A percentile compares a stretch with the other conserved stretches of the same genome.
phyloP scores from a whole-genome alignment of 2,113 vertebrate species.

The Pongo pygmaeus region DNA sequence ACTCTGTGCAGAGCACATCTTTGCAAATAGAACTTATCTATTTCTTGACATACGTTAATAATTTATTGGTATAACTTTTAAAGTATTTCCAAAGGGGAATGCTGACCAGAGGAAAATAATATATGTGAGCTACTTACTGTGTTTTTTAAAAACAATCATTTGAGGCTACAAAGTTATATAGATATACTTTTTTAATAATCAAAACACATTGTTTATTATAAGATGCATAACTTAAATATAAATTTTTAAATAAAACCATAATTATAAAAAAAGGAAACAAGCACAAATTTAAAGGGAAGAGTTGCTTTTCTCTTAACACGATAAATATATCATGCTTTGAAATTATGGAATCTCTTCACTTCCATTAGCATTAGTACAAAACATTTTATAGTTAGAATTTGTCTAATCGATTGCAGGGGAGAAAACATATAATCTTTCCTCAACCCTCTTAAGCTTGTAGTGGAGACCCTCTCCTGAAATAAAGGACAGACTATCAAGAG shows the following conservation, averaged over 20 bases:
- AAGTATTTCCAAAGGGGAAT: neutral
- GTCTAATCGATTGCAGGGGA: neutral
- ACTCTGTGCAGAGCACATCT: neutral
- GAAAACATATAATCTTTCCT: neutral
- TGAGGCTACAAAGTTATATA: neutral
- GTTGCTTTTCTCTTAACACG: neutral
- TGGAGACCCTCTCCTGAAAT: neutral
- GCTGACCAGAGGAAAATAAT: neutral
- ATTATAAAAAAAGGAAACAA: neutral
- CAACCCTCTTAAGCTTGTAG: neutral
- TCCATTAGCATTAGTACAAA: neutral
- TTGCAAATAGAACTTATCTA: neutral
- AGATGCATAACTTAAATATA: neutral
- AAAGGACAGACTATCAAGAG: neutral
- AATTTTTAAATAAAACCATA: neutral
- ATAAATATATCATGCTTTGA: neutral
- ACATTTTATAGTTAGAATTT: neutral
- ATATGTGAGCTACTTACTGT: neutral
- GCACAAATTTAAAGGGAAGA: neutral
- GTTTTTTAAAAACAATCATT: neutral
- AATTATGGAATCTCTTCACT: neutral
- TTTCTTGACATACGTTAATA: slow-evolving; percentile 13
- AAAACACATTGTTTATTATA: neutral
- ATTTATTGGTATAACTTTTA: neutral
- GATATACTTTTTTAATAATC: neutral